These are phyloP conservation scores for Dryoscopus gambensis DNA, from an alignment of 2,113 vertebrate species.

Conservation along the genomic window DNA sequence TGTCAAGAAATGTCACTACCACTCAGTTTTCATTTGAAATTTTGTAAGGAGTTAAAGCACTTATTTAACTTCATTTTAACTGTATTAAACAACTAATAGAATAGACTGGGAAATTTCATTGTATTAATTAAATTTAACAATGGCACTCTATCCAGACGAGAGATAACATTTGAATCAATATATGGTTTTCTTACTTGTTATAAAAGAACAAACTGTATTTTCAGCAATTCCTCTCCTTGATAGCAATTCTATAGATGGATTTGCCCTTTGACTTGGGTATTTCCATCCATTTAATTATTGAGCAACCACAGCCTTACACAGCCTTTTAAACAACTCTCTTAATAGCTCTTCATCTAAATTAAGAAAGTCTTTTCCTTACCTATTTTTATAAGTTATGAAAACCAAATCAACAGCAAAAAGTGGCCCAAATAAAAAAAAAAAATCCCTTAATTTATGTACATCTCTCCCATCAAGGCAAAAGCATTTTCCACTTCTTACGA, in stretches of 20 bases:
- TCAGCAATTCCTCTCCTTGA: background rate
- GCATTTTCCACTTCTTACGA: background rate
- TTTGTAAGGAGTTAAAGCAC: background rate
- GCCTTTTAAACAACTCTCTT: background rate
- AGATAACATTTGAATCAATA: background rate
- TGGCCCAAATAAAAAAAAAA: background rate
- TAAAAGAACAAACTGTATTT: background rate
- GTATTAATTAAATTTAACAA: background rate
- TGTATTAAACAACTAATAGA: background rate
- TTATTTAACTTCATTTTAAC: background rate
- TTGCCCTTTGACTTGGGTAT: background rate
- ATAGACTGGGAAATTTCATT: background rate
- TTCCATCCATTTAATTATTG: background rate
- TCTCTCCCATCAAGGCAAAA: background rate
- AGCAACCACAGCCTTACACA: background rate
- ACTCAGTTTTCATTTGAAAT: background rate
- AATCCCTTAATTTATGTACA: background rate
- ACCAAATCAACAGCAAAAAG: fast-evolving
- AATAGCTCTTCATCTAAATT: background rate
- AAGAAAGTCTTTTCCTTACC: background rate
- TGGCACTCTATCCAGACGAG: background rate
- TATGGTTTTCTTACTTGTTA: background rate
- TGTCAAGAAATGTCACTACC: background rate
- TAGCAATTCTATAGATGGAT: background rate
- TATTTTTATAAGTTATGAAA: background rate